Evolutionary conservation across 2,797 vertebrate genomes (phyloP), one percentile per base, ranked within the genome.

Genomic region (Gadopsis marmoratus): DNA sequence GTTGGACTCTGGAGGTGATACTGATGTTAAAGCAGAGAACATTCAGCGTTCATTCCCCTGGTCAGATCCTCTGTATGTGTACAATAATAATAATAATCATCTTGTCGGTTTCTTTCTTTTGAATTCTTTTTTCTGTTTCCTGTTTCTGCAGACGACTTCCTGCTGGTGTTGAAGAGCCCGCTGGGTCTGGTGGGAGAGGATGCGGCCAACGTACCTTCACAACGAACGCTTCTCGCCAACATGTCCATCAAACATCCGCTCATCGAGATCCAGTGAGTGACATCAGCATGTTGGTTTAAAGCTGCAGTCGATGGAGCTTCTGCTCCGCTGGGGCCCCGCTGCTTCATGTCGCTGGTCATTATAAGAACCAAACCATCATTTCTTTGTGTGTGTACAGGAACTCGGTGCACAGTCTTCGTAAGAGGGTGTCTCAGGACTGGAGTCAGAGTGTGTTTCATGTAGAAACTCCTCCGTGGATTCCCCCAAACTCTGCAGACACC

Each of bases 141-240:
- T 83, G 86, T 92, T 2, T 87, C 88, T 71, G 59, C 50, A 91
- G 96, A 95, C 16, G 89, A 95, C 66, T 98, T 98, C 92, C 90
- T 99, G 90, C 96, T 96, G 1, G 74, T 82, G 0, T 89, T 97
- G 89, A 95, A 95, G 90, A 97, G 95, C 0, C 97, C 97, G 5
- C 78, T 94, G 11, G 97, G 97, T 45, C 89, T 96, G 23, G 97
- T 99, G 35, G 98, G 97, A 1, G 87, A 93, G 78, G 95, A 88
- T 45, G 96, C 97, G 4, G 97, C 97, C 1, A 93, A 60, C 39
- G 82, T 92, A 7, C 91, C 94, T 0, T 90, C 90, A 0, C 89
- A 81, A n/a, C 87, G 92, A 16, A 87, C 78, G 2, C 85, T 93
- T 10, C 93, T 99, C 54, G 79, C 93, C 79, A 97, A 98, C 64